Percentiles rank a stretch among this genome's conserved stretches.
These are phyloP conservation scores for Cyanoramphus novaezelandiae DNA, from an alignment of 2,113 vertebrate genomes.

Conservation along the genomic window DNA sequence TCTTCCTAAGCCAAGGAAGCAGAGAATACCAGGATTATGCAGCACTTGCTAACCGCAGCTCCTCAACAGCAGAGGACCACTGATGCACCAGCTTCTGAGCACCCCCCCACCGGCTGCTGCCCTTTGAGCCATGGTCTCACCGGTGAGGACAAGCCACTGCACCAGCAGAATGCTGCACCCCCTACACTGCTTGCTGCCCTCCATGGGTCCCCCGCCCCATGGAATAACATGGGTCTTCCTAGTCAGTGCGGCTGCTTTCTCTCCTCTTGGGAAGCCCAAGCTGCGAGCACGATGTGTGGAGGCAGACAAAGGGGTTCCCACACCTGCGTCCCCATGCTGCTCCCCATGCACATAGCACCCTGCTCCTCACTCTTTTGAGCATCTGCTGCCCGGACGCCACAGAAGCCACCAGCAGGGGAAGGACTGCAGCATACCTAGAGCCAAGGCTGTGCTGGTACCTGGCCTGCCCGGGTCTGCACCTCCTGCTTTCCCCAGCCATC, in stretches of 20 bases:
- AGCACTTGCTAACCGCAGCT: slow-evolving; percentile 25
- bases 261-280: not conserved
- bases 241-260: not conserved
- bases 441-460: not conserved
- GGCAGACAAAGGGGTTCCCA: not conserved
- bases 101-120: not conserved
- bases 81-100: not conserved
- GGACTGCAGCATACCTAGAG: not conserved
- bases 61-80: not conserved
- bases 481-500: not conserved
- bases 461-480: not conserved
- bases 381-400: not conserved
- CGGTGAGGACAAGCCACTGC: not conserved
- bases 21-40: slow-evolving; percentile 38
- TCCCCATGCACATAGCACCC: not conserved
- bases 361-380: not conserved
- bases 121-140: not conserved
- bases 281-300: not conserved
- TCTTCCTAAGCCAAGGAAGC: not conserved
- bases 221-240: not conserved
- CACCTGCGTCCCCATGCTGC: not conserved
- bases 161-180: not conserved
- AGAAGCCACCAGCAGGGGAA: not conserved
- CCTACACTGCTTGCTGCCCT: not conserved
- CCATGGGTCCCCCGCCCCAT: not conserved